Conservation (phyloP, 2,113 vertebrate species). For the Glaucomys volans region DNA sequence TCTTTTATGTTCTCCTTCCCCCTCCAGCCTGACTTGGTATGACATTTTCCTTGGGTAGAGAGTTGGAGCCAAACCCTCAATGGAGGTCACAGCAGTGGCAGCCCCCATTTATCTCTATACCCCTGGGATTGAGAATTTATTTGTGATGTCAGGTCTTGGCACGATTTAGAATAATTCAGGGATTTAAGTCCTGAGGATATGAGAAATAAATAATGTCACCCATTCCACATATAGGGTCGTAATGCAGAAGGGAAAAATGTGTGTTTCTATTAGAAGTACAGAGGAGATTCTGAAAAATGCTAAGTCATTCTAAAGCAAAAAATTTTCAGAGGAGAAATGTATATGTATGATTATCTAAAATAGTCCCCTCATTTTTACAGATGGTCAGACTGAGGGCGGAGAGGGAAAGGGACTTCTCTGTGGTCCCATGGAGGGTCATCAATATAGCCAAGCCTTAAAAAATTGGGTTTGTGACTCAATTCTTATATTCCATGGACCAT, state of each 20-base stretch:
- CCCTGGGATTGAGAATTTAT: slow-evolving; percentile 82
- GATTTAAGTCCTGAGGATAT: slow-evolving; percentile 75
- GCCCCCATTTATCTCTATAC: slow-evolving; percentile 52
- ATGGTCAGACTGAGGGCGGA: neutral
- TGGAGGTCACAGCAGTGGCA: slow-evolving; percentile 70
- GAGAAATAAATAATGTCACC: slow-evolving; percentile 82
- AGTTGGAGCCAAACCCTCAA: slow-evolving; percentile 32
- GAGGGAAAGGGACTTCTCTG: neutral
- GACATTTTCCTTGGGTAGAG: slow-evolving; percentile 30
- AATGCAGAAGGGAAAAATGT: slow-evolving; percentile 54
- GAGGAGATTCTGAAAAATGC: neutral
- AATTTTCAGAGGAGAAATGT: neutral
- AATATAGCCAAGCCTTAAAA: neutral
- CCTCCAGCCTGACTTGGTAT: neutral
- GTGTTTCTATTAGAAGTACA: slow-evolving; percentile 70
- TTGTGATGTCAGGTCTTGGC: slow-evolving; percentile 75
- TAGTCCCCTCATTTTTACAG: neutral
- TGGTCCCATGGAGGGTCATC: neutral
- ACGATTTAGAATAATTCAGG: slow-evolving; percentile 80
- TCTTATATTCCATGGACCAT: neutral
- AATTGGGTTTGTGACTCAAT: neutral
- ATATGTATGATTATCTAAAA: neutral
- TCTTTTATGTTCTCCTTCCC: neutral
- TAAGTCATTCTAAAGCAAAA: slow-evolving; percentile 53
- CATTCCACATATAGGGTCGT: slow-evolving; percentile 69